A percentile compares a stretch with the other conserved stretches of the same genome.
These are phyloP conservation scores for Morelia viridis DNA, from an alignment of 2,797 vertebrate genomes.

Conservation along the genomic window DNA sequence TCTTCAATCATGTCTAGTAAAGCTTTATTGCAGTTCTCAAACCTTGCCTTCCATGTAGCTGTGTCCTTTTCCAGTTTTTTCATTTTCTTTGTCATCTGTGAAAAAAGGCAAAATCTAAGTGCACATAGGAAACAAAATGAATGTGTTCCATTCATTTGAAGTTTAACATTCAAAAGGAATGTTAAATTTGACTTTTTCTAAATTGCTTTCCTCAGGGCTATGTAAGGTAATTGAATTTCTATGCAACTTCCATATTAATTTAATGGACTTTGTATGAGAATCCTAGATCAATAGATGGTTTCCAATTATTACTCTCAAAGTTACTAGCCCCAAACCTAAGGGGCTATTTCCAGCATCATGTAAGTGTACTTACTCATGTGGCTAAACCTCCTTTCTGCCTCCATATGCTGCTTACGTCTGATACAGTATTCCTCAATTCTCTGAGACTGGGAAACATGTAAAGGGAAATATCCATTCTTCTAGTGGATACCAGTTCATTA, in stretches of 20 bases:
- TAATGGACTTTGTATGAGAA: neutral
- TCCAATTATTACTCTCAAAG: neutral
- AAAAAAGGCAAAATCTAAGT: slow-evolving; percentile 45
- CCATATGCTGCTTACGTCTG: neutral
- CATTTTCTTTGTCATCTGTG: slow-evolving; percentile 95
- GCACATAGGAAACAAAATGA: slow-evolving; percentile 2
- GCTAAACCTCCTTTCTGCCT: neutral
- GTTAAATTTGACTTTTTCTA: neutral
- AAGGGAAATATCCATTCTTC: neutral
- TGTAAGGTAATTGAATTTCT: neutral
- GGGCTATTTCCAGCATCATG: no score
- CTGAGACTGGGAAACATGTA: neutral
- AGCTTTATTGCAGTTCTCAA: slow-evolving; percentile 95
- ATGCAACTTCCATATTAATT: neutral
- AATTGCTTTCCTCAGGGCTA: neutral
- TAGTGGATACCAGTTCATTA: neutral
- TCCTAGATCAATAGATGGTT: no score
- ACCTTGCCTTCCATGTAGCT: slow-evolving; percentile 88
- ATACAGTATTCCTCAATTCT: neutral
- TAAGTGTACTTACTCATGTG: neutral
- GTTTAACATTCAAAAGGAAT: neutral
- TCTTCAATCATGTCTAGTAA: slow-evolving; percentile 93
- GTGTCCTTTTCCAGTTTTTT: slow-evolving; percentile 95
- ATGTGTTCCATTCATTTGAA: no score
- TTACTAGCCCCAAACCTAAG: neutral